These are phyloP conservation scores for Smithornis capensis DNA, from an alignment of 2,113 vertebrate species.

Conservation along the genomic window DNA sequence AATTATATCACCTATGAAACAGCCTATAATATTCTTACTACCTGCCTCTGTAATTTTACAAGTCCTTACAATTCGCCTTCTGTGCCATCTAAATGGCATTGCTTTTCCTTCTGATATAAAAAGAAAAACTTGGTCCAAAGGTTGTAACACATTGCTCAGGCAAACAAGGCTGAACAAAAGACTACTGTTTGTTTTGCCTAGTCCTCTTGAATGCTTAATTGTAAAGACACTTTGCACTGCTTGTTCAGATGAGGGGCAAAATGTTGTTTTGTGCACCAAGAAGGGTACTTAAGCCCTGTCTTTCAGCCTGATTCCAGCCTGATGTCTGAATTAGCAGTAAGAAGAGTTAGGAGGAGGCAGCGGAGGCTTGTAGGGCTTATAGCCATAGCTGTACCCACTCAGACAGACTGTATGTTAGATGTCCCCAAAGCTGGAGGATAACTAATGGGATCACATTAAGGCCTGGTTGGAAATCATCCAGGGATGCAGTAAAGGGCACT, in stretches of 20 bases:
- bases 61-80: not conserved
- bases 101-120: not conserved
- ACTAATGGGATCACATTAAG: conserved; percentile 55
- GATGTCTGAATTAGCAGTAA: not conserved
- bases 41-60: conserved; percentile 19
- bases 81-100: not conserved
- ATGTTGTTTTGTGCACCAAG: not conserved
- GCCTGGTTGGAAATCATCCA: conserved; percentile 41
- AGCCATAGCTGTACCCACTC: not conserved
- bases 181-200: not conserved
- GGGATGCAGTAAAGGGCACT: not conserved
- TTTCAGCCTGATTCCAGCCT: not conserved
- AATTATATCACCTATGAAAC: conserved; percentile 30
- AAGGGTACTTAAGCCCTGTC: not conserved
- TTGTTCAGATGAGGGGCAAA: not conserved
- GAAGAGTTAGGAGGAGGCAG: not conserved
- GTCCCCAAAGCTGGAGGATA: conserved; percentile 26
- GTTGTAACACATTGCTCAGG: not conserved
- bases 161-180: not conserved
- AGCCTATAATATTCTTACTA: conserved; percentile 34
- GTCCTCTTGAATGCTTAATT: not conserved
- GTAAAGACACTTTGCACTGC: not conserved
- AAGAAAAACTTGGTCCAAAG: not conserved
- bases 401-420: not conserved
- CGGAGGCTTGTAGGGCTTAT: not conserved